Evolutionary conservation across 2,888 invertebrate species (phyloP), one percentile per base, ranked within the genome.

Genomic region (Leptinotarsa tumamoca): DNA sequence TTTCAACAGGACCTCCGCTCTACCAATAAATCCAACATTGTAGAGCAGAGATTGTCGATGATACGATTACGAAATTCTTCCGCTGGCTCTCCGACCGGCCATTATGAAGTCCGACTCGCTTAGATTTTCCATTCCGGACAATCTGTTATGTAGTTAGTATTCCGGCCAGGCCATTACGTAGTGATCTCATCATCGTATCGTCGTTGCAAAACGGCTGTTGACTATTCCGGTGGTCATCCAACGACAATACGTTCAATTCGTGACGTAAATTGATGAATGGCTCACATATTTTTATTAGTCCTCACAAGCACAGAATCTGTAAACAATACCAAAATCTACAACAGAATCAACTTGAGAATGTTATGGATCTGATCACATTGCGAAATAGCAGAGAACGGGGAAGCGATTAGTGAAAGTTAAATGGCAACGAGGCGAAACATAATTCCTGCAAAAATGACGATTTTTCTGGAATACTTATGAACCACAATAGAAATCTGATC

Each of bases 171-270:
- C 76, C 76, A 81, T 79, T 81, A 79, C 81, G 77, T 81, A 79
- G 79, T 80, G 82, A 83, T 83, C 83, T 83, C 82, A 82, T 83
- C 82, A 81, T 78, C 80, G 79, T 81, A 83, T 83, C 82, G 79
- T 82, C 80, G 80, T 43, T 43, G 10, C 81, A 82, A 83, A 84
- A 82, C 83, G 83, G 80, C 81, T 81, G 82, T 81, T 82, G 81
- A 83, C 81, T 81, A 80, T 78, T 81, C 80, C 71, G 76, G 70
- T 79, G 81, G 78, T 80, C 74, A 73, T 78, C 15, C 73, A 79
- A 75, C 68, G 78, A 80, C 81, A 80, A 79, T 81, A 78, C 72
- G 77, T 67, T 81, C 79, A 80, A 80, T 79, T 80, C 82, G 82
- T 80, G 82, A 81, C 80, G 68, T 74, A 78, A 76, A 81, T 81